phyloP scores from a whole-genome alignment of 2,113 vertebrate genomes.

The Chinchilla lanigera region DNA sequence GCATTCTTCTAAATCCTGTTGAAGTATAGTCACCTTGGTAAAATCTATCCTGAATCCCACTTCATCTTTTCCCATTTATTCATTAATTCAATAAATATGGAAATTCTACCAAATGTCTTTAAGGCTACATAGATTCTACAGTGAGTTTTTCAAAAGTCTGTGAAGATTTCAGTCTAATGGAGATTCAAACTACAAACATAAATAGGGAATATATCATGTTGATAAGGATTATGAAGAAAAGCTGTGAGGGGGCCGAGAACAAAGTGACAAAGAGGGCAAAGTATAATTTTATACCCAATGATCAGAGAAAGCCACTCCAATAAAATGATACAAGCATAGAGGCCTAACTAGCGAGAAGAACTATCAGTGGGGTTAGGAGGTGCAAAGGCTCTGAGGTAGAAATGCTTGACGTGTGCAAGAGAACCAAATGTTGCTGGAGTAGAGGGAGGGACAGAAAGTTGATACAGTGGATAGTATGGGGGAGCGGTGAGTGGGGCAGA shows the following conservation, averaged over 20 bases:
- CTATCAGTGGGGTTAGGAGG: not conserved
- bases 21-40: not conserved
- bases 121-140: not conserved
- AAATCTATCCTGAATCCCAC: conserved; percentile 27
- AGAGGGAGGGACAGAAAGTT: not conserved
- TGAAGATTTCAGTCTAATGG: not conserved
- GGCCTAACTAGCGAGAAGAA: not conserved
- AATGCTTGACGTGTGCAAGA: not conserved
- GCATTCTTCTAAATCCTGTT: not conserved
- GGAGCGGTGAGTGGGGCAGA: not conserved
- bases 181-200: not conserved
- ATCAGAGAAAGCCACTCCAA: not conserved
- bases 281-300: not conserved
- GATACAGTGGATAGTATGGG: not conserved
- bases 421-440: not conserved
- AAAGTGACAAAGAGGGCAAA: not conserved
- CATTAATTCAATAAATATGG: not conserved
- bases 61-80: conserved; percentile 31
- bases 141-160: not conserved
- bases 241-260: not conserved
- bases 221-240: not conserved
- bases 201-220: not conserved
- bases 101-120: not conserved
- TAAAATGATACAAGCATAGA: not conserved
- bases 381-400: not conserved